Conservation (phyloP, 2,113 vertebrate genomes). For the Campylorhamphus procurvoides region DNA sequence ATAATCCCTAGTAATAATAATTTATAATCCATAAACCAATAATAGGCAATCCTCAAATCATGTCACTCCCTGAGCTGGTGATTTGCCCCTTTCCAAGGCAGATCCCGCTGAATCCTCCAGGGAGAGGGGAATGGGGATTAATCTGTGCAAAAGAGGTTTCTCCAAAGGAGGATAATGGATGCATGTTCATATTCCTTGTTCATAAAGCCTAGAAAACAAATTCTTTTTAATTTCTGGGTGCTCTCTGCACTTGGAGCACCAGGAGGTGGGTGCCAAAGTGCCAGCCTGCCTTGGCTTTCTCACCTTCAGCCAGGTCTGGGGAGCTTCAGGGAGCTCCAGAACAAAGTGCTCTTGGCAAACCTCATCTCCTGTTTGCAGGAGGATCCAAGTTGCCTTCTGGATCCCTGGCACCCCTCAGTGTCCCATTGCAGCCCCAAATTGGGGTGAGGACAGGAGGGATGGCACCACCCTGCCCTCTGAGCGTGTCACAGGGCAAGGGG, state of each 20-base stretch:
- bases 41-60: not conserved
- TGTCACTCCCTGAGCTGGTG: not conserved
- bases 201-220: accelerated
- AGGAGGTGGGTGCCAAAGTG: not conserved
- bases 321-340: not conserved
- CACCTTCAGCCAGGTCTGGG: not conserved
- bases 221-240: accelerated
- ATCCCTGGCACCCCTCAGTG: accelerated
- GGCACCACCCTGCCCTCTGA: not conserved
- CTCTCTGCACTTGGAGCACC: not conserved
- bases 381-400: not conserved
- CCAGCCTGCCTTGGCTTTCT: not conserved
- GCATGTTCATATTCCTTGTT: not conserved
- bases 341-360: not conserved
- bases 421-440: not conserved
- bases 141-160: not conserved
- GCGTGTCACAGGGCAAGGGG: not conserved
- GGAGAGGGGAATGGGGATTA: not conserved
- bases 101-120: not conserved
- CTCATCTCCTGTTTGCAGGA: accelerated
- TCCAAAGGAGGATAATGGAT: accelerated
- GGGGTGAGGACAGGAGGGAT: not conserved
- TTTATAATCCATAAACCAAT: not conserved
- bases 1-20: not conserved
- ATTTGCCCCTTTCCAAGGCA: not conserved